Percentiles rank a stretch among this genome's conserved stretches.
These are phyloP conservation scores for Tetragonula clypearis DNA, from an alignment of 1,140 invertebrate genomes.

Conservation along the genomic window DNA sequence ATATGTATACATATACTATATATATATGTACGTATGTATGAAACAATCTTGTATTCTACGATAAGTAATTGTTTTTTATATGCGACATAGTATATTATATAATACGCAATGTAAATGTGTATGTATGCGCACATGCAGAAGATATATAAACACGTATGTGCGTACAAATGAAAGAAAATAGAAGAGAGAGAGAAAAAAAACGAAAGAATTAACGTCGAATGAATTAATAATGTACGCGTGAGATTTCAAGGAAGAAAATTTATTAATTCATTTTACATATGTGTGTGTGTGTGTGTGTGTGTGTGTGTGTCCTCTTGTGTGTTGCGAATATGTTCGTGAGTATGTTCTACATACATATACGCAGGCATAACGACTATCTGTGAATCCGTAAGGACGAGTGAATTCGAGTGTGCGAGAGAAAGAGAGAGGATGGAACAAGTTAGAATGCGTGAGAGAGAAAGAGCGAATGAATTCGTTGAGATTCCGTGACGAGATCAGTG, in stretches of 20 bases:
- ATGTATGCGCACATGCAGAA: conserved; percentile 21
- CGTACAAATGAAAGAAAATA: conserved; percentile 72
- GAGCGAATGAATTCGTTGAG: background rate
- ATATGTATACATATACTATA: background rate
- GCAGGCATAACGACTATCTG: background rate
- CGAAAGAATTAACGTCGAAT: conserved; percentile 73
- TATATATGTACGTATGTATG: conserved; percentile 58
- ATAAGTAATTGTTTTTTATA: conserved; percentile 81
- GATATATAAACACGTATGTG: conserved; percentile 41
- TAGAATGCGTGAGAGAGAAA: background rate
- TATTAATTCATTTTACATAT: conserved; percentile 28
- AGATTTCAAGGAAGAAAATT: conserved; percentile 59
- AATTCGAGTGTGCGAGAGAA: background rate
- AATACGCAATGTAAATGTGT: conserved; percentile 53
- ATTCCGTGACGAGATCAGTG: too few relatives aligned
- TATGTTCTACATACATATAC: conserved; percentile 18
- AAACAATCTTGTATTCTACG: conserved; percentile 79
- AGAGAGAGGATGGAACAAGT: background rate
- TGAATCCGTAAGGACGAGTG: background rate
- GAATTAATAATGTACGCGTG: conserved; percentile 74
- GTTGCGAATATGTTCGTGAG: background rate
- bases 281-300: background rate
- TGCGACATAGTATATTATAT: conserved; percentile 78
- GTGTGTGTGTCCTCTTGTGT: conserved; percentile 1
- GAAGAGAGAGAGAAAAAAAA: conserved; percentile 64